These are phyloP conservation scores for Morpho helenor DNA, from an alignment of 2,888 invertebrate species.

Conservation along the genomic window DNA sequence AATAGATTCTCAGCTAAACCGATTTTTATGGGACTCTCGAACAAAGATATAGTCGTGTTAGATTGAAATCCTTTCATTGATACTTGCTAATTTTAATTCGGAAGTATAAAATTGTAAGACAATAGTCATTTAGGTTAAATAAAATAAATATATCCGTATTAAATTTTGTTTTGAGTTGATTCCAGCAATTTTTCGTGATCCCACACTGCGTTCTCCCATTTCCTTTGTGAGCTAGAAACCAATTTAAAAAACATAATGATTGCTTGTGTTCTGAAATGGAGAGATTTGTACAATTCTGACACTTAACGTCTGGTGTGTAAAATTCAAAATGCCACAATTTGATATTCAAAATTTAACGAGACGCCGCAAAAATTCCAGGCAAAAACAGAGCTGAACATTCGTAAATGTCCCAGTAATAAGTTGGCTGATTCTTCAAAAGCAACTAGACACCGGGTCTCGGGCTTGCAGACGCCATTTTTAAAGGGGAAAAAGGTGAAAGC, in stretches of 20 bases:
- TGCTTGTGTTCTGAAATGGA: conserved; percentile 14
- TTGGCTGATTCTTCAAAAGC: conserved; percentile 39
- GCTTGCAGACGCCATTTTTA: conserved; percentile 27
- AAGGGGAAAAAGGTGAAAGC: conserved; percentile 26
- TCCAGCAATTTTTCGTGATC: conserved; percentile 14
- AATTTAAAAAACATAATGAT: conserved; percentile 26
- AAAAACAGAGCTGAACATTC: conserved; percentile 40
- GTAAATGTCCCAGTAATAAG: conserved; percentile 44
- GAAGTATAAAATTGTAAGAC: neutral
- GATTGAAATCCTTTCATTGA: too few relatives aligned
- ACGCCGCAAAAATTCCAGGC: conserved; percentile 32
- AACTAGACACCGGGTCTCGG: conserved; percentile 31
- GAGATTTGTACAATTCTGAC: conserved; percentile 8
- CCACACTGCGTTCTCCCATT: conserved; percentile 15
- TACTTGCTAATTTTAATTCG: neutral
- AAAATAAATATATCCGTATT: too few relatives aligned
- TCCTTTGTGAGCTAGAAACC: conserved; percentile 22
- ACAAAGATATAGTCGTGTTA: too few relatives aligned
- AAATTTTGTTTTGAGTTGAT: conserved; percentile 6
- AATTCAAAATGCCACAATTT: conserved; percentile 12
- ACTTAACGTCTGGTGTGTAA: conserved; percentile 10
- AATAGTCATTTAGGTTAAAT: too few relatives aligned
- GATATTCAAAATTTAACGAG: conserved; percentile 31
- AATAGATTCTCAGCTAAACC: too few relatives aligned
- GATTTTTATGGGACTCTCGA: too few relatives aligned